A percentile compares a stretch with the other conserved stretches of the same genome.
Evolutionary conservation across 2,113 vertebrate genomes (phyloP).

Genomic region (Clarias macrocephalus): DNA sequence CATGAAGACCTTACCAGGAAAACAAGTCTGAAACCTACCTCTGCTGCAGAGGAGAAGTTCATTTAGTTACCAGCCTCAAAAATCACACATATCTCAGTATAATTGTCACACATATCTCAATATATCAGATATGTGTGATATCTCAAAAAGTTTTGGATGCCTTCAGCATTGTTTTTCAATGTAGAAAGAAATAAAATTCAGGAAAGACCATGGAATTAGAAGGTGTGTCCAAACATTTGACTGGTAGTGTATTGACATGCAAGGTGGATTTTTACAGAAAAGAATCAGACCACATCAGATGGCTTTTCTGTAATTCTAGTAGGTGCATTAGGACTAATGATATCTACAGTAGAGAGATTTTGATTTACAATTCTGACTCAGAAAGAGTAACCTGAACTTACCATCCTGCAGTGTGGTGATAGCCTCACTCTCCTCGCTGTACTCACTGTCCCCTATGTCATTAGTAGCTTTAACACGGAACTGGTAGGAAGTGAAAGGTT

Average conservation of each 20-base stretch:
- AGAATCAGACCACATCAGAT: conserved; percentile 24
- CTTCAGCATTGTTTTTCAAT: too few relatives aligned
- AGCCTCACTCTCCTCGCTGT: conserved; percentile 91
- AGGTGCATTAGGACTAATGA: conserved; percentile 14
- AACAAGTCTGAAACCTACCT: too few relatives aligned
- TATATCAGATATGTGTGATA: too few relatives aligned
- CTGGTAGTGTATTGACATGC: neutral
- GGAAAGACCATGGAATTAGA: too few relatives aligned
- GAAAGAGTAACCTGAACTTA: conserved; percentile 63
- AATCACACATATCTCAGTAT: too few relatives aligned
- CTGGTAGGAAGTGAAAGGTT: conserved; percentile 97
- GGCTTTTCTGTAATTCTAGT: neutral
- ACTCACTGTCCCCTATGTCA: conserved; percentile 96
- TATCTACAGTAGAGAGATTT: neutral
- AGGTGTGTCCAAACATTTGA: too few relatives aligned
- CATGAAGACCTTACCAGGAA: too few relatives aligned
- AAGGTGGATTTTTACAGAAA: neutral
- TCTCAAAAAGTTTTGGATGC: too few relatives aligned
- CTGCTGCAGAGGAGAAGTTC: too few relatives aligned
- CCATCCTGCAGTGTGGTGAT: conserved; percentile 95
- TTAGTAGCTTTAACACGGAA: conserved; percentile 95
- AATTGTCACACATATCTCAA: too few relatives aligned
- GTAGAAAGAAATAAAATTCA: too few relatives aligned
- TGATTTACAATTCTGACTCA: neutral
- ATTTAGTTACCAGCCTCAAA: too few relatives aligned